Evolutionary conservation across 2,113 vertebrate genomes (phyloP).

Genomic region (Physeter macrocephalus): DNA sequence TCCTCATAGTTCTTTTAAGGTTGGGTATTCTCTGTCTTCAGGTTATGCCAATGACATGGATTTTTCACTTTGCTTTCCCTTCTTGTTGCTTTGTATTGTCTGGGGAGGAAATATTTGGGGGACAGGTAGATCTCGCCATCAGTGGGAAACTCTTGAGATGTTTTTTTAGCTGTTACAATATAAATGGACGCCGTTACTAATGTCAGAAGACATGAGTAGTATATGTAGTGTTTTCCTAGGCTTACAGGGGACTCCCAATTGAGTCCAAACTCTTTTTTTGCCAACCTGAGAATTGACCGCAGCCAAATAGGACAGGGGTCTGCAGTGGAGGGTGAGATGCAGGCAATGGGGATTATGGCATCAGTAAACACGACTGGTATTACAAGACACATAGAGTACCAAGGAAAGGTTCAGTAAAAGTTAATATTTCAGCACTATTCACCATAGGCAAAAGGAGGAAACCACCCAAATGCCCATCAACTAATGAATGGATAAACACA

Average conservation of each 20-base stretch:
- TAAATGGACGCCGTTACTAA: background rate
- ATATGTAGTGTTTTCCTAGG: background rate
- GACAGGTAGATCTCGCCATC: background rate
- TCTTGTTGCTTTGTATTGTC: background rate
- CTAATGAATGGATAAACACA: no score
- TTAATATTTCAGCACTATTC: background rate
- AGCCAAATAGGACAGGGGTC: background rate
- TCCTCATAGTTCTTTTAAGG: background rate
- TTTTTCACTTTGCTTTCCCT: background rate
- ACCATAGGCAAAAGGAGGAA: no score
- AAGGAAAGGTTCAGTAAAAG: background rate
- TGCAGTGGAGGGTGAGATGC: background rate
- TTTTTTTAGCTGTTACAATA: background rate
- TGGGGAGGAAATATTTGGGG: background rate
- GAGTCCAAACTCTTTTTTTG: background rate
- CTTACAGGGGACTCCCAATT: background rate
- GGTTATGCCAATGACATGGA: no score
- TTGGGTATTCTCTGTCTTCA: background rate
- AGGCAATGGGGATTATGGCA: background rate
- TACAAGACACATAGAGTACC: background rate
- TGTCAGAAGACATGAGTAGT: background rate
- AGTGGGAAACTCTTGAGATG: background rate
- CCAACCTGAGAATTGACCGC: background rate
- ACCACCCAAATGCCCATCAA: no score
- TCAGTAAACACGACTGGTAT: background rate